Base-by-base conservation (phyloP, 2,888 invertebrate genomes). In the Zeuzera pyrina region DNA sequence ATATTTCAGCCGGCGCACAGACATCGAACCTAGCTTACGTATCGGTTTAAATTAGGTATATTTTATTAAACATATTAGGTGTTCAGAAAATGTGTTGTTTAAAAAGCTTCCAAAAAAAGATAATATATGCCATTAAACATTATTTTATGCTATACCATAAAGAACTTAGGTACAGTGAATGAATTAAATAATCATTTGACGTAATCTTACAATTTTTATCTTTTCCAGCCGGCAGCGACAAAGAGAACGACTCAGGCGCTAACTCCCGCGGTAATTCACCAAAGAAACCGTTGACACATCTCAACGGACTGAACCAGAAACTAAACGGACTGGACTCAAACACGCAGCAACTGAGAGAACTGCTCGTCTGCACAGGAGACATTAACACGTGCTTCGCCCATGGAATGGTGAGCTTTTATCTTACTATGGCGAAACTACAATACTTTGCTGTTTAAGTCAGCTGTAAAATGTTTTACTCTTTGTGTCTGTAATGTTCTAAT, bases 371-470 rank as follows among this genome's bases (percentile, higher is more conserved):
- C 57, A 89, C 89, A 1, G 90, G 91, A 0, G 87, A 91, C 46
- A 65, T 76, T 0, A 63, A 65, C 27, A 87, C 86, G 0, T 97
- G 97, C 60, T 85, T 87, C 1, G 91, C 96, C 1, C 97, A 97
- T 57, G 87, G 81, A 0, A 77, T 71, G 65, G 79, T 76, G 26
- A 37, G 39, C 2, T 0, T n/a, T n/a, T n/a, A n/a, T n/a, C n/a
- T n/a, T 19, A 19, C 19, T 19, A 19, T 19, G 19, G 6, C 19
- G 19, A 19, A 19, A 8, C 5, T 2, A 19, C 19, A n/a, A n/a
- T n/a, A n/a, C n/a, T n/a, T n/a, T n/a, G n/a, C n/a, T n/a, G n/a
- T n/a, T n/a, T n/a, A n/a, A n/a, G n/a, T n/a, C n/a, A n/a, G n/a
- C 8, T 19, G 19, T 19, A 19, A 19, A 19, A 19, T n/a, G n/a